Conservation (phyloP, 2,113 vertebrate species). For the Hippoglossus stenolepis region DNA sequence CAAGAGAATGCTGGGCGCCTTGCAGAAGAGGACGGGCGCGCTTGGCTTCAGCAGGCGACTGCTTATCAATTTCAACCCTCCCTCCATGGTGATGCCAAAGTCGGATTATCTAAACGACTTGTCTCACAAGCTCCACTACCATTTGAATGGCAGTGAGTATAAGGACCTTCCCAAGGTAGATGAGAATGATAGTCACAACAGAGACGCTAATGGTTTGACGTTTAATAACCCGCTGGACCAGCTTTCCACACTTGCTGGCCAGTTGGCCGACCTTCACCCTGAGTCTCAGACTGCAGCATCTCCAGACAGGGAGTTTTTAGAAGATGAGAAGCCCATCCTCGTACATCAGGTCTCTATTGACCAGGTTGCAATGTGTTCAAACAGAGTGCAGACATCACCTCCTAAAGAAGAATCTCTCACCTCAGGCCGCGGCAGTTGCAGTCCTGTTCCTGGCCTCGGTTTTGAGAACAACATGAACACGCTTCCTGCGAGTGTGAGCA, state of each 20-base stretch:
- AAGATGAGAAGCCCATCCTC: conserved; percentile 94
- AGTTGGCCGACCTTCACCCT: conserved; percentile 89
- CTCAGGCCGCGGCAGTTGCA: conserved; percentile 84
- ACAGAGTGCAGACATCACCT: conserved; percentile 83
- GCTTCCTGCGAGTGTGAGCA: conserved; percentile 87
- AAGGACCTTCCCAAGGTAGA: conserved; percentile 75
- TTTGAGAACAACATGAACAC: conserved; percentile 87
- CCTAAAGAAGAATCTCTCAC: conserved; percentile 85
- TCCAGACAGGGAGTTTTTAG: conserved; percentile 87
- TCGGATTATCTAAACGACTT: conserved; percentile 91
- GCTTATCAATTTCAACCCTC: conserved; percentile 89
- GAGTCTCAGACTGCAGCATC: conserved; percentile 84
- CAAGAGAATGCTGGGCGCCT: conserved; percentile 92
- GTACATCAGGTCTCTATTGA: conserved; percentile 87
- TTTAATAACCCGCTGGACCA: conserved; percentile 94
- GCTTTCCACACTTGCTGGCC: conserved; percentile 93
- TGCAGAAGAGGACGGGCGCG: conserved; percentile 94
- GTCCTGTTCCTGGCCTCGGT: conserved; percentile 86
- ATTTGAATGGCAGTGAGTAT: conserved; percentile 83
- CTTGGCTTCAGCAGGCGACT: conserved; percentile 89
- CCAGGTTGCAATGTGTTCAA: conserved; percentile 79
- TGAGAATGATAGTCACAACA: conserved; percentile 61
- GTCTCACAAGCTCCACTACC: conserved; percentile 86
- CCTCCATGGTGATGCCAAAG: conserved; percentile 90
- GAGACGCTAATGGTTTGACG: conserved; percentile 85